Base-by-base conservation (phyloP, 1,140 invertebrate species). In the Drosophila bipectinata region DNA sequence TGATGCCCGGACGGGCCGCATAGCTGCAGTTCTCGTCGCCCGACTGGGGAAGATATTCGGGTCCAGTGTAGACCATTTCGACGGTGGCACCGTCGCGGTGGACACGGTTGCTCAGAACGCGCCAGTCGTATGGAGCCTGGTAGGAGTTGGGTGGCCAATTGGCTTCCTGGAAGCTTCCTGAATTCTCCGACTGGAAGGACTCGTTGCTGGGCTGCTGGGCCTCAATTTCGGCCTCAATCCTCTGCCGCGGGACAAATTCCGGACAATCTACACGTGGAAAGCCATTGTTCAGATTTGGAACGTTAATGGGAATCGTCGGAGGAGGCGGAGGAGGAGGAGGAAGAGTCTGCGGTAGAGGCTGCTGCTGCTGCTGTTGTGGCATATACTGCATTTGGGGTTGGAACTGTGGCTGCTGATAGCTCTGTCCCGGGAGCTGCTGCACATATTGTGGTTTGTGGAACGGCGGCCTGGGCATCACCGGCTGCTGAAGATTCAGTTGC, bases 11-110 rank as follows among this genome's bases (percentile, higher is more conserved):
- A 12, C 18, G 54, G 15, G 72, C 74, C 5, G 21, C 24, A 4
- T 75, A 49, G 10, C 0, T 32, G 3, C 4, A 7, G 6, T 4
- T 39, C 9, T 21, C 67, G 39, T 4, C 34, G 10, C 41, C 41
- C 9, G n/a, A 2, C 41, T 12, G 26, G 7, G 56, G 62, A 3
- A 61, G 9, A n/a, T 21, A 14, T 14, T 21, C 34, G n/a, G 1
- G 0, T 12, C 61, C 62, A 0, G 72, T 68, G 63, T 75, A 75
- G 37, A 77, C 44, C 51, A 68, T 56, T 10, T 75, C 57, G 4
- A 61, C 18, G 3, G 41, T 47, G 44, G 72, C 55, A 30, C 69
- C 72, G 1, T 24, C 1, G 4, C 15, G 2, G 8, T 72, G 60
- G 4, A 60, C 41, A 0, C 10, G 12, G 15, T 64, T 73, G 44